Evolutionary conservation across 2,797 vertebrate genomes (phyloP).

Genomic region (Emys orbicularis): DNA sequence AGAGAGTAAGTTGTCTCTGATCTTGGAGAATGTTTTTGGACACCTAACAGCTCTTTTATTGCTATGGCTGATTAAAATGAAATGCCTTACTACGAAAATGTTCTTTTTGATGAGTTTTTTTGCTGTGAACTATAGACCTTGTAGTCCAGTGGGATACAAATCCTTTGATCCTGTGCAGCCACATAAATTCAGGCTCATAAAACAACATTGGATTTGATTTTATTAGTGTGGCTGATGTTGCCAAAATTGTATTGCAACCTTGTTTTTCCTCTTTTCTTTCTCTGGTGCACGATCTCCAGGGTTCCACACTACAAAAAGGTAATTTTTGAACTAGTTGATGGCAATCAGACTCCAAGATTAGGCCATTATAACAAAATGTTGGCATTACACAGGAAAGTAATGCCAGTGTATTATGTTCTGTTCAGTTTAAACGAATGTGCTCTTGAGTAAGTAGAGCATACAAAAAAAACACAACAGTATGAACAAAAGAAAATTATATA

Average conservation of each 20-base stretch:
- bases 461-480: neutral
- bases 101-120: constrained; percentile 85
- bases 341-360: constrained; percentile 42
- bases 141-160: constrained; percentile 82
- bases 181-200: constrained; percentile 87
- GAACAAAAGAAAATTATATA: neutral
- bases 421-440: neutral
- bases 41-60: constrained; percentile 87
- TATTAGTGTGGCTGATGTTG: constrained; percentile 84
- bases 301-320: constrained; percentile 62
- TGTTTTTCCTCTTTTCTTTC: constrained; percentile 74
- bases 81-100: constrained; percentile 83
- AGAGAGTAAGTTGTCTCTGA: constrained; percentile 81
- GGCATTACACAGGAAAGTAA: constrained; percentile 37
- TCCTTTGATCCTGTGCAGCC: constrained; percentile 85
- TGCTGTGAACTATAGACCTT: constrained; percentile 85
- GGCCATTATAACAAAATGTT: constrained; percentile 32
- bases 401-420: neutral
- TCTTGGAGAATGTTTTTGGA: constrained; percentile 85
- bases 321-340: constrained; percentile 58
- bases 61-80: constrained; percentile 86
- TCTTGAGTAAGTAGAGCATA: neutral
- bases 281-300: constrained; percentile 63
- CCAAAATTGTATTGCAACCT: constrained; percentile 81
- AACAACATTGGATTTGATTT: constrained; percentile 84